Conservation (phyloP, 1,140 invertebrate genomes). For the Zeugodacus cucurbitae region DNA sequence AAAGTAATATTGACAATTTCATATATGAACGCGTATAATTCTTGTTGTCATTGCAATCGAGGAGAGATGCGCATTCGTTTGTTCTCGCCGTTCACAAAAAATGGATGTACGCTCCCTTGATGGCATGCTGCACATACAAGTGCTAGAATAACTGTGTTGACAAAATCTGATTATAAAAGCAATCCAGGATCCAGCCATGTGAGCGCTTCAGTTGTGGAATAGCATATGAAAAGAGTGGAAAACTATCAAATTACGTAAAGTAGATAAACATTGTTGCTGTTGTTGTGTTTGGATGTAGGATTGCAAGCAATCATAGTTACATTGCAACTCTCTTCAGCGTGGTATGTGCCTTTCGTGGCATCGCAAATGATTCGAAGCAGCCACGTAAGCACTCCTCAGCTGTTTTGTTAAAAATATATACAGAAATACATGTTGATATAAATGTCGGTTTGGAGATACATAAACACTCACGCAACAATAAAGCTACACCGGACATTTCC, state of each 20-base stretch:
- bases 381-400: too few species aligned
- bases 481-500: too few species aligned
- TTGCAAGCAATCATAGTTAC: too few species aligned
- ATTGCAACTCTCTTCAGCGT: too few species aligned
- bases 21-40: neutral
- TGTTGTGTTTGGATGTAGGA: too few species aligned
- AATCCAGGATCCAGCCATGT: neutral
- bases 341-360: too few species aligned
- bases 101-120: neutral
- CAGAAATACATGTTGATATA: too few species aligned
- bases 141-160: neutral
- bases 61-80: neutral
- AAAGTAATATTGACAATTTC: neutral
- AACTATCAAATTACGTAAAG: neutral
- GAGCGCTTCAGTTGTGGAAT: neutral
- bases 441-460: too few species aligned
- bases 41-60: neutral
- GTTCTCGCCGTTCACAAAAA: neutral
- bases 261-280: too few species aligned
- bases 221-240: too few species aligned
- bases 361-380: too few species aligned
- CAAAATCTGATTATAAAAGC: neutral
- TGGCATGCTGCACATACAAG: neutral
- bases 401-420: too few species aligned
- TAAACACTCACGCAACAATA: neutral